Percentiles rank a stretch among this genome's conserved stretches.
phyloP scores from a whole-genome alignment of 2,888 invertebrate species.

The Notodonta ziczac region DNA sequence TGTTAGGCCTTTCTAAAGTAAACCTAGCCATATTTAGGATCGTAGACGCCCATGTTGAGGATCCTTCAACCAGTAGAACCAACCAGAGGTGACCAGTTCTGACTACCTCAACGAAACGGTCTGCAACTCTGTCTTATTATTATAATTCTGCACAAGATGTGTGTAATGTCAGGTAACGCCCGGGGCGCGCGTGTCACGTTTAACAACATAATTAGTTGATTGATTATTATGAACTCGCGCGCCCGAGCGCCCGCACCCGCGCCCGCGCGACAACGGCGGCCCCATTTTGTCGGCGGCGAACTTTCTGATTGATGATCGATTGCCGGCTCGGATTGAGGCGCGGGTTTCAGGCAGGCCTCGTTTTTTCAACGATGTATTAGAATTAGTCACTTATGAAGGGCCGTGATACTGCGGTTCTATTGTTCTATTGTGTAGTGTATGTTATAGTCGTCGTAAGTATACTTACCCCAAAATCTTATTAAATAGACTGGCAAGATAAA shows the following conservation, averaged over 20 bases:
- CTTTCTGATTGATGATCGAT: slow-evolving; percentile 5
- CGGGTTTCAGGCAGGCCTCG: background rate
- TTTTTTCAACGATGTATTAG: background rate
- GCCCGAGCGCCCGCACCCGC: too few species aligned
- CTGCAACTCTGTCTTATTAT: background rate
- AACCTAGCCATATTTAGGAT: too few species aligned
- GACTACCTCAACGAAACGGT: too few species aligned
- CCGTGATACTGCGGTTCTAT: background rate
- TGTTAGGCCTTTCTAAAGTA: too few species aligned
- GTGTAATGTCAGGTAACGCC: background rate
- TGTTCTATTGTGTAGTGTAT: too few species aligned
- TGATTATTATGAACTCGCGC: slow-evolving; percentile 1
- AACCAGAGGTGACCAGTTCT: too few species aligned
- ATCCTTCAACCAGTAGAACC: too few species aligned
- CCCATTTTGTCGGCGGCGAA: slow-evolving; percentile 4
- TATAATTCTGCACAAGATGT: background rate
- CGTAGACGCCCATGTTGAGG: too few species aligned
- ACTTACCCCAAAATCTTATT: too few species aligned
- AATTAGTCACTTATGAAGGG: background rate
- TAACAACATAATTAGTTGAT: slow-evolving; percentile 4
- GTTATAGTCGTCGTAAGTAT: background rate
- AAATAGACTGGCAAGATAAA: too few species aligned
- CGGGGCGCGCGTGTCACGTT: background rate
- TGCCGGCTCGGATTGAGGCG: background rate
- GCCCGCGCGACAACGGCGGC: background rate